A percentile compares a stretch with the other conserved stretches of the same genome.
Evolutionary conservation across 2,888 invertebrate species (phyloP).

Genomic region (Campaea margaritaria): DNA sequence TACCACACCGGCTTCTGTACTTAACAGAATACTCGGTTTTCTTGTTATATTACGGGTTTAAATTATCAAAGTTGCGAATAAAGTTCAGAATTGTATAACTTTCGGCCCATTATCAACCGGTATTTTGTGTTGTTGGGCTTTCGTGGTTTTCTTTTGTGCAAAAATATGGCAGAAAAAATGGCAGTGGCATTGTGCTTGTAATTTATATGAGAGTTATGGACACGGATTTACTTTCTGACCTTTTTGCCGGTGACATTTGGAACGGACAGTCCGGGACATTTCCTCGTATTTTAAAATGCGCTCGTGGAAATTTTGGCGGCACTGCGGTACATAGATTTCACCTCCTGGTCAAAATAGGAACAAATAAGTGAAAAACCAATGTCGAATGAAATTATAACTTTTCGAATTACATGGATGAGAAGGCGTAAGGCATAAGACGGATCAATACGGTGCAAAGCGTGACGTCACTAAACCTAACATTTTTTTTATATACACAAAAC

Average conservation of each 20-base stretch:
- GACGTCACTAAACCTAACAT: too few relatives aligned
- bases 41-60: constrained; percentile 43
- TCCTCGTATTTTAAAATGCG: too few relatives aligned
- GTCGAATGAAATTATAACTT: too few relatives aligned
- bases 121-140: constrained; percentile 23
- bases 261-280: not conserved
- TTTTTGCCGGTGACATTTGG: constrained; percentile 23
- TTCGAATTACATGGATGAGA: too few relatives aligned
- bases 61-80: constrained; percentile 53
- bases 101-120: constrained; percentile 31
- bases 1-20: constrained; percentile 3
- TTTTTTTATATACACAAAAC: too few relatives aligned
- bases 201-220: constrained; percentile 30
- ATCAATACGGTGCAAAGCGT: too few relatives aligned
- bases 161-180: constrained; percentile 24
- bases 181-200: constrained; percentile 21
- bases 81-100: constrained; percentile 47
- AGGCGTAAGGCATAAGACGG: too few relatives aligned
- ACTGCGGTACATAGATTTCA: too few relatives aligned
- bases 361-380: too few relatives aligned
- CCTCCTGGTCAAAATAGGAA: too few relatives aligned
- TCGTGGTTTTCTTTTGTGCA: constrained; percentile 23
- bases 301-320: too few relatives aligned
- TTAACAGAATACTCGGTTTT: constrained; percentile 17
- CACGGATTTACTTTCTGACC: constrained; percentile 17